These are phyloP conservation scores for Luehdorfia chinensis DNA, from an alignment of 1,140 invertebrate species.

Conservation along the genomic window DNA sequence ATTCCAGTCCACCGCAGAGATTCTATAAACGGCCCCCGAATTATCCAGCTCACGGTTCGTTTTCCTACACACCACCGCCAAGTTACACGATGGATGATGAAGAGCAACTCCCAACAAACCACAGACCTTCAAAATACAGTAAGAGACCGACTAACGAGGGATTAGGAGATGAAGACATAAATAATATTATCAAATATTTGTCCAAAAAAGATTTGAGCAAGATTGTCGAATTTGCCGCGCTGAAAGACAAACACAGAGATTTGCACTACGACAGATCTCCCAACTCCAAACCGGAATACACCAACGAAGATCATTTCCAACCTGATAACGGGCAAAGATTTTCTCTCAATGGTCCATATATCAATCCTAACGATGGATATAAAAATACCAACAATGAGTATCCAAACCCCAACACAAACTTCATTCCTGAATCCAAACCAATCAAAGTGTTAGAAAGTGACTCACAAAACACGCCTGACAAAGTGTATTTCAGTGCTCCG, in stretches of 20 bases:
- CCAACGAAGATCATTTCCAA: not conserved
- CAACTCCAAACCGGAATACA: not conserved
- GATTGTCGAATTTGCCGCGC: conserved; percentile 45
- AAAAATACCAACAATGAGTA: conserved; percentile 10
- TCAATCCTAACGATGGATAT: conserved; percentile 9
- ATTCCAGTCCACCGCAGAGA: conserved; percentile 38
- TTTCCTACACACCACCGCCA: conserved; percentile 53
- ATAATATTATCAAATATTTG: conserved; percentile 54
- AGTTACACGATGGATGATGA: conserved; percentile 39
- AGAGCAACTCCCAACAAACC: conserved; percentile 24
- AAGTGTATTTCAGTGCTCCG: conserved; percentile 9
- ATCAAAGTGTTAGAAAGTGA: conserved; percentile 8
- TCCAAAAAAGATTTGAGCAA: conserved; percentile 63
- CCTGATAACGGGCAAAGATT: conserved; percentile 21
- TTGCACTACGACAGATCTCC: conserved; percentile 5
- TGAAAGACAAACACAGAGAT: conserved; percentile 35
- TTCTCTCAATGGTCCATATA: conserved; percentile 20
- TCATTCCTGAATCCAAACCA: conserved; percentile 15
- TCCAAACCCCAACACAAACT: conserved; percentile 6
- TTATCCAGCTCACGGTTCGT: conserved; percentile 34
- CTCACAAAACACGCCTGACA: conserved; percentile 7
- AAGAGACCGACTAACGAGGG: conserved; percentile 44
- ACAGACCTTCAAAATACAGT: conserved; percentile 54
- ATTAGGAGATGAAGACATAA: conserved; percentile 54
- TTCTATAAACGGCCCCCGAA: conserved; percentile 47